Evolutionary conservation across 2,113 vertebrate genomes (phyloP), one percentile per base, ranked within the genome.

Genomic region (Setophaga kirtlandii): DNA sequence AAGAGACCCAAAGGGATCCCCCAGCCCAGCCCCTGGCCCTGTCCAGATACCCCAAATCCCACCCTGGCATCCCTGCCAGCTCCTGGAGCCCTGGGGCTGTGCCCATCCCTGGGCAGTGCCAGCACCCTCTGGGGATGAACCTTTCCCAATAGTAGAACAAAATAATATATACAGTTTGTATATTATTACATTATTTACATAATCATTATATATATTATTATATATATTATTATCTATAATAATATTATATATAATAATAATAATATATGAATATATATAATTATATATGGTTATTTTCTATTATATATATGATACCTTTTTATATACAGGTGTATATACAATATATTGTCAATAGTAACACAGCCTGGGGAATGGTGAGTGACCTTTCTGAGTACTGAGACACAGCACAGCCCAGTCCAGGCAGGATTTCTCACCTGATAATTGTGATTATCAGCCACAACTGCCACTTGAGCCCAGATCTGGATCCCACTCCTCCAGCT

Each of bases 281-380:
- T 44, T 44, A 44, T 46, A 46, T 21, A 21, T 46, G 11, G 21
- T 49, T 49, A 6, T 49, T 49, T 49, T 24, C 7, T 49, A 49
- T 8, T 47, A 47, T 47, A 47, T 23, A 25, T 25, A 25, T 22
- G 9, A 50, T 50, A 25, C 24, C 49, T 25, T 50, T 50, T 15
- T 2, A 21, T 3, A 4, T 35, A 18, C 2, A 33, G 22, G 39
- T 13, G 27, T 22, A 15, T 8, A 6, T 4, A 10, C 2, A 10
- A 28, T 13, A 6, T 6, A 20, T 6, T 39, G 19, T 5, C 7
- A 87, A 12, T 10, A 5, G 9, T 10, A 5, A 4, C 28, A 5
- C 0, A 18, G 16, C 44, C 1, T 52, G 35, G 30, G 50, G 33
- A 68, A 15, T 1, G 64, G 16, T 24, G 21, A 47, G 11, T 3